A percentile compares a stretch with the other conserved stretches of the same genome.
phyloP scores from a whole-genome alignment of 2,888 invertebrate genomes.

The Selenia dentaria region DNA sequence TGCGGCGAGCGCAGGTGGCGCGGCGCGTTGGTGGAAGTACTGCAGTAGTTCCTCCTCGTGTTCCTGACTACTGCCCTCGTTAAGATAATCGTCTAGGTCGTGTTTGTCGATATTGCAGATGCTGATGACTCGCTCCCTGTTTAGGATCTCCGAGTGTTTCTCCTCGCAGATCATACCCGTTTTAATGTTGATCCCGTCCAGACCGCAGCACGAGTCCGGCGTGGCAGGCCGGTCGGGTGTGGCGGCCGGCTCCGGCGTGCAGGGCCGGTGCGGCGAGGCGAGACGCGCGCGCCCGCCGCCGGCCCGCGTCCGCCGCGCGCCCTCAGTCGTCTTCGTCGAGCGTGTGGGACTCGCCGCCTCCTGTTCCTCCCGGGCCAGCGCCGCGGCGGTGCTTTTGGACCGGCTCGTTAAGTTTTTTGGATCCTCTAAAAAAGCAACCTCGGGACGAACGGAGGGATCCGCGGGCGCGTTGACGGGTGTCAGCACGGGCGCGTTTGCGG shows the following conservation, averaged over 20 bases:
- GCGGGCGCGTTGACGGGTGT: constrained; percentile 37
- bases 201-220: constrained; percentile 80
- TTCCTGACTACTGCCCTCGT: constrained; percentile 90
- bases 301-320: neutral
- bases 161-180: constrained; percentile 78
- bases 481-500: constrained; percentile 36
- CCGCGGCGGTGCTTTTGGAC: constrained; percentile 84
- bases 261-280: constrained; percentile 62
- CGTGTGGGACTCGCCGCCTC: constrained; percentile 82
- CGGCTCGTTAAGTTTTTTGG: constrained; percentile 84
- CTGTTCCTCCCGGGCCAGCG: constrained; percentile 83
- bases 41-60: constrained; percentile 94
- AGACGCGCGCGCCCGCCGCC: constrained; percentile 30
- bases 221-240: constrained; percentile 64
- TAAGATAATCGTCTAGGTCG: constrained; percentile 92
- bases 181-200: constrained; percentile 72
- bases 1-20: constrained; percentile 46
- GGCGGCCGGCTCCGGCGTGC: constrained; percentile 62
- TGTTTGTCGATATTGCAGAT: constrained; percentile 92
- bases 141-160: constrained; percentile 82
- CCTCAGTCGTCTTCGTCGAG: constrained; percentile 73
- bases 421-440: constrained; percentile 82
- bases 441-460: constrained; percentile 54
- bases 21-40: constrained; percentile 88
- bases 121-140: constrained; percentile 88